phyloP scores from a whole-genome alignment of 2,797 vertebrate genomes.

The Nasua narica region DNA sequence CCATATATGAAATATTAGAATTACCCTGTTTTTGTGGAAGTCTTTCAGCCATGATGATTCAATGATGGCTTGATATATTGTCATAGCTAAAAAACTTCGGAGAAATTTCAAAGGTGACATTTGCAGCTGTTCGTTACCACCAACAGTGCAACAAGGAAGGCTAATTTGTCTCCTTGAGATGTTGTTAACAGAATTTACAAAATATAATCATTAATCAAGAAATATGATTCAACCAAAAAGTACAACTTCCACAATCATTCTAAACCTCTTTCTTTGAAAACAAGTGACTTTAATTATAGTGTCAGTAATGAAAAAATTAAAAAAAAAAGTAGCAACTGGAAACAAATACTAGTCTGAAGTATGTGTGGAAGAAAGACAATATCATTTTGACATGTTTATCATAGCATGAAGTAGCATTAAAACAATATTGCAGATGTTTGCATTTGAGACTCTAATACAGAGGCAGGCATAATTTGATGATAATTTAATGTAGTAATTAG shows the following conservation, averaged over 20 bases:
- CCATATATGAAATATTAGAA: background rate
- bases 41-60: background rate
- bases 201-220: slow-evolving; percentile 45
- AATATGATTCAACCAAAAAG: slow-evolving; percentile 51
- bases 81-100: background rate
- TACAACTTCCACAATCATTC: slow-evolving; percentile 30
- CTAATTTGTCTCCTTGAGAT: slow-evolving; percentile 25
- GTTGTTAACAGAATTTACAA: slow-evolving; percentile 63
- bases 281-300: slow-evolving; percentile 29
- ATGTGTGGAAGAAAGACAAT: background rate
- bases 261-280: slow-evolving; percentile 26
- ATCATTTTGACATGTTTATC: slow-evolving; percentile 39
- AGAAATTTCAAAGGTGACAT: background rate
- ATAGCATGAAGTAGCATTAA: slow-evolving; percentile 3
- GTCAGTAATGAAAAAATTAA: background rate
- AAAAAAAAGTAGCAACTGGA: background rate
- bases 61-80: background rate
- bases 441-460: background rate
- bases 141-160: background rate
- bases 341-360: slow-evolving; percentile 37
- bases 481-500: slow-evolving; percentile 23
- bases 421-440: background rate
- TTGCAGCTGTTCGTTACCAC: background rate
- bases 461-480: slow-evolving; percentile 4
- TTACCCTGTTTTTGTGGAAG: background rate